Base-by-base conservation (phyloP, 2,888 invertebrate genomes). In the Mythimna lalbum region DNA sequence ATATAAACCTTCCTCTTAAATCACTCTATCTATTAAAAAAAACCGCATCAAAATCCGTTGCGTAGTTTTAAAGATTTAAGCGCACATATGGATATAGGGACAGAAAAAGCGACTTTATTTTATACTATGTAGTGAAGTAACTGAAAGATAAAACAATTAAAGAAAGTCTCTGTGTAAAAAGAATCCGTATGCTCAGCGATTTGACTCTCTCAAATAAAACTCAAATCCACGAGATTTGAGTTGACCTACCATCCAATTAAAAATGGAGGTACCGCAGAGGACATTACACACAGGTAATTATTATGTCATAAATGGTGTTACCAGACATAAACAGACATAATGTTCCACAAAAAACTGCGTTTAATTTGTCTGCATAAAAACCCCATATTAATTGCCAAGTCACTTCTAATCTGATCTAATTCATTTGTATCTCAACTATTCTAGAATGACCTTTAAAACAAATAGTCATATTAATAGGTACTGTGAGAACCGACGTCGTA, bases 401-500 rank as follows among this genome's bases (percentile, higher is more conserved):
- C 78, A 80, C 77, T 73, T 64, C 57, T 70, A 76, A 79, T 80
- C 74, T 81, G 77, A 86, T 84, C 74, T 77, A 65, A 66, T 78
- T 85, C 74, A 84, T 76, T 83, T 85, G 65, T 80, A 82, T 83
- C 75, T 73, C 61, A 78, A 83, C 59, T 79, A 87, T 81, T 84
- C 85, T 84, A 85, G 79, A 81, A 64, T 80, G 87, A 89, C 89
- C 88, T 89, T 90, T 88, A 84, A 59, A 27, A 82, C 82, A 83
- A 77, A 86, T 82, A 81, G 73, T 81, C 73, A 83, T 84, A 85
- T 80, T 82, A 83, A 83, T 84, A 81, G 47, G 14, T 66, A 85
- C 86, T 89, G 88, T 89, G 88, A 86, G 90, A 90, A 90, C 90
- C 78, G 60, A 74, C 67, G 47, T 60, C 36, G 49, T 73, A 52